phyloP scores from a whole-genome alignment of 2,888 invertebrate genomes.

The Drosophila nr. perissopoda region DNA sequence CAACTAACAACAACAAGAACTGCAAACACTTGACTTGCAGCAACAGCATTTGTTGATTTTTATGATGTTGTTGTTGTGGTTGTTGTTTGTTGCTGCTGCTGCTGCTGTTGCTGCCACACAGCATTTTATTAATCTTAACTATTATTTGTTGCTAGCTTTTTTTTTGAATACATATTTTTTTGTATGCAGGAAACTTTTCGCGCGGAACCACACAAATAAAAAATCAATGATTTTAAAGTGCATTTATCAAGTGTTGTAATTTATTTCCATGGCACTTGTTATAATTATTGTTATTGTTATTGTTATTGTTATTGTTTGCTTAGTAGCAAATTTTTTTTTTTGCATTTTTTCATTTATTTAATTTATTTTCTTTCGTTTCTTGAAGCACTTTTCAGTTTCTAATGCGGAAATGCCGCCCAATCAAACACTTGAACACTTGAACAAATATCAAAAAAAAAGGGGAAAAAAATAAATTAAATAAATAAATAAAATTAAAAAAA shows the following conservation, averaged over 20 bases:
- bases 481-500: conserved; percentile 2
- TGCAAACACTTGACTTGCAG: conserved; percentile 22
- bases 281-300: conserved; percentile 7
- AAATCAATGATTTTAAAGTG: conserved; percentile 16
- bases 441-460: conserved; percentile 28
- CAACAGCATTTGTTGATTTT: conserved; percentile 28
- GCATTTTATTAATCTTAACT: conserved; percentile 18
- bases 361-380: conserved; percentile 5
- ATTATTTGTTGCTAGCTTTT: neutral
- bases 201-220: conserved; percentile 15
- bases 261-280: conserved; percentile 59
- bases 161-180: conserved; percentile 4
- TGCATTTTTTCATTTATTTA: conserved; percentile 5
- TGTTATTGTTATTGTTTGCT: conserved; percentile 15
- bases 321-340: conserved; percentile 23
- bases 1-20: conserved; percentile 15
- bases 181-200: conserved; percentile 31
- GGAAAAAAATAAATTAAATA: conserved; percentile 9
- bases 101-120: conserved; percentile 50
- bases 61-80: conserved; percentile 23
- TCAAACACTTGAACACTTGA: conserved; percentile 46
- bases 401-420: conserved; percentile 68
- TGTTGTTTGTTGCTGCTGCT: conserved; percentile 22
- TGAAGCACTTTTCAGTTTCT: conserved; percentile 52
- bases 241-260: conserved; percentile 48